Evolutionary conservation across 1,140 invertebrate species (phyloP), one percentile per base, ranked within the genome.

Genomic region (Chionoecetes opilio): DNA sequence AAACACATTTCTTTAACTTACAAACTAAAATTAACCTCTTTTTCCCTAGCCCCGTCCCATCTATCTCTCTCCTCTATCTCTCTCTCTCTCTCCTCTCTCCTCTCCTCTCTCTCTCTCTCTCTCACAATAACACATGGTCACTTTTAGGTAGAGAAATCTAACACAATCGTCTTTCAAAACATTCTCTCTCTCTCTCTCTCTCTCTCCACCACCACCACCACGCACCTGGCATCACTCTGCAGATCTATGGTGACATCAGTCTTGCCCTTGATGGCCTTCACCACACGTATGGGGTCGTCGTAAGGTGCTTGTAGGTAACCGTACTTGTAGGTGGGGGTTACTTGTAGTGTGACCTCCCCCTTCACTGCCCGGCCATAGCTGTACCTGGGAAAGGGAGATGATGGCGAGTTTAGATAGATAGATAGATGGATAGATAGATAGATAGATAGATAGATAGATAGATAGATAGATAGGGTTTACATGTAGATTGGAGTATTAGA

Each of bases 221-320:
- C 41, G 97, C 96, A 98, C 97, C 97, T 97, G 1, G 98, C 97
- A 96, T 98, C 98, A 96, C 98, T 97, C 82, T 97, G 97, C 46
- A 98, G 98, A 96, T 98, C 98, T 96, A 99, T 98, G 93, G 98
- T 98, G 5, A 99, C 97, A 41, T 98, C 98, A 3, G 98, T 97
- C 96, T 98, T 98, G 5, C 99, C 99, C 97, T 99, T 98, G 86
- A 99, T 98, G 5, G 98, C 97, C 2, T 98, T 97, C 0, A 99
- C 98, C 97, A 99, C 98, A n/a, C 98, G 97, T 0, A 98, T 97
- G 0, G 98, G 98, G 63, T 98, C 97, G 96, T 98, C 98, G 96
- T 98, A 98, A 87, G 98, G 98, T 6, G 98, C 98, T 97, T 99
- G 98, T 32, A 99, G 97, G 2, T 98, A 97, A 0, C 97, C 98